Evolutionary conservation across 2,888 invertebrate genomes (phyloP).

Genomic region (Drosophila mimetica): DNA sequence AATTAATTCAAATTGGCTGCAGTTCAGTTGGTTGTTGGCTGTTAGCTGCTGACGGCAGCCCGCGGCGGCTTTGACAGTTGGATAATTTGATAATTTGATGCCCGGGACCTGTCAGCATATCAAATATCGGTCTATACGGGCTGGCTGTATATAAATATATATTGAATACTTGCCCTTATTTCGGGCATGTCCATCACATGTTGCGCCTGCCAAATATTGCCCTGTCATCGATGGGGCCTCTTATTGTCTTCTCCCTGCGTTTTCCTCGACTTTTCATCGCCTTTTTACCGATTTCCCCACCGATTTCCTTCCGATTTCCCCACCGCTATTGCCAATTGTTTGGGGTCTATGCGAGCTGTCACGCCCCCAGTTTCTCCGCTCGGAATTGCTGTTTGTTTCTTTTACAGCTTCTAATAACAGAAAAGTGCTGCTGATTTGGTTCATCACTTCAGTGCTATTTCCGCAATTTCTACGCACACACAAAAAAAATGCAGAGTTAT

Average conservation of each 20-base stretch:
- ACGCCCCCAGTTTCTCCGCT: conserved; percentile 17
- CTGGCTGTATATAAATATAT: background rate
- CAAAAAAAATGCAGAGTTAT: background rate
- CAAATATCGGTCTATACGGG: conserved; percentile 8
- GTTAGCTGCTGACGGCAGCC: conserved; percentile 12
- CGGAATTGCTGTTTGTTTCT: conserved; percentile 32
- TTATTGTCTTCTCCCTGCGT: conserved; percentile 6
- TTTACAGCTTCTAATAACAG: conserved; percentile 72
- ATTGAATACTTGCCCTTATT: background rate
- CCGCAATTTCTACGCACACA: conserved; percentile 34
- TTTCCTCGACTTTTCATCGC: background rate
- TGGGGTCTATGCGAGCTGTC: conserved; percentile 30
- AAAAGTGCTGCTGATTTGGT: conserved; percentile 75
- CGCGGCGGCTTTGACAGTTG: conserved; percentile 10
- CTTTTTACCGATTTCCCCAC: background rate
- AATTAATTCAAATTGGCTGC: conserved; percentile 39
- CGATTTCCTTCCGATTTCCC: background rate
- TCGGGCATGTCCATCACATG: conserved; percentile 47
- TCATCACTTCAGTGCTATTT: conserved; percentile 71
- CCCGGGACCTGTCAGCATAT: conserved; percentile 25
- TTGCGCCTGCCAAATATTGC: conserved; percentile 58
- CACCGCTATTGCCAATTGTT: conserved; percentile 46
- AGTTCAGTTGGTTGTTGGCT: conserved; percentile 4
- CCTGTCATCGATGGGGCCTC: conserved; percentile 55
- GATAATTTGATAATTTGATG: conserved; percentile 22